Evolutionary conservation across 2,888 invertebrate species (phyloP).

Genomic region (Branchipolynoe longqiensis): DNA sequence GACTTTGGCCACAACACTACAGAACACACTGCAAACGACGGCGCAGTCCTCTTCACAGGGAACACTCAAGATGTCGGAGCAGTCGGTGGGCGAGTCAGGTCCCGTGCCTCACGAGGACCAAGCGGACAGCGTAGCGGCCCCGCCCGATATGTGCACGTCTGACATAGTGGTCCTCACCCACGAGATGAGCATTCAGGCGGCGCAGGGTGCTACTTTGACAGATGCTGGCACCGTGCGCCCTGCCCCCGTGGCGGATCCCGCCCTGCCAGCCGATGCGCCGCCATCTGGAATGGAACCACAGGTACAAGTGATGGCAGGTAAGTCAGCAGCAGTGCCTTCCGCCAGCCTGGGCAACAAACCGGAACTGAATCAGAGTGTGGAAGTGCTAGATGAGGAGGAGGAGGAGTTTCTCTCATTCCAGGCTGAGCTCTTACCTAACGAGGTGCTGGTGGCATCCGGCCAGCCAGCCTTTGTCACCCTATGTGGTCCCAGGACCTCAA

Average conservation of each 20-base stretch:
- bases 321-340: neutral
- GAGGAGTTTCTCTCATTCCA: conserved; percentile 55
- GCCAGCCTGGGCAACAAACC: conserved; percentile 15
- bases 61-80: conserved; percentile 1
- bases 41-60: conserved; percentile 11
- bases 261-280: neutral
- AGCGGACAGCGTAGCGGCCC: conserved; percentile 1
- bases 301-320: neutral
- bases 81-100: conserved; percentile 28
- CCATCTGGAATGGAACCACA: neutral
- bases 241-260: neutral
- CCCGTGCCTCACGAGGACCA: too few species aligned
- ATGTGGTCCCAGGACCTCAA: too few species aligned
- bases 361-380: conserved; percentile 62
- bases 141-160: conserved; percentile 35
- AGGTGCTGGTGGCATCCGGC: neutral
- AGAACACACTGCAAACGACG: conserved; percentile 17
- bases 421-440: conserved; percentile 29
- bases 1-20: conserved; percentile 8
- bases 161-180: conserved; percentile 67
- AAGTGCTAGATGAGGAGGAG: conserved; percentile 57
- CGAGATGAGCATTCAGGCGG: conserved; percentile 68
- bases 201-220: conserved; percentile 35
- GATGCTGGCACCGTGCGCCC: conserved; percentile 30
- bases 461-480: neutral